Evolutionary conservation across 2,797 vertebrate species (phyloP).

Genomic region (Smutsia temminckii): DNA sequence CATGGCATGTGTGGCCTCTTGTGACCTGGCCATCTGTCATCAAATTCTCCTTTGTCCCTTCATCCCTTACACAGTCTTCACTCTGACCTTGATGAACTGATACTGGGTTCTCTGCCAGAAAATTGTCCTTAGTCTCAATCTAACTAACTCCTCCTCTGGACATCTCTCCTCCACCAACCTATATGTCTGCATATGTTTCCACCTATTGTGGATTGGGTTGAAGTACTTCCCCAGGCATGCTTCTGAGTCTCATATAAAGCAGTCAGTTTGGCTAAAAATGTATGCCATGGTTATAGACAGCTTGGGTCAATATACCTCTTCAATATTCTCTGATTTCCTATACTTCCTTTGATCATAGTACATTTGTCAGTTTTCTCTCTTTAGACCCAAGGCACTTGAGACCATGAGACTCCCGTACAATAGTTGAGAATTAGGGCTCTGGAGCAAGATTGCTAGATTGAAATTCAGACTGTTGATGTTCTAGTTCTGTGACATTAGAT

Average conservation of each 20-base stretch:
- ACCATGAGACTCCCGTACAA: background rate
- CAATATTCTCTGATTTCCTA: background rate
- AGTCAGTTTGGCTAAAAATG: background rate
- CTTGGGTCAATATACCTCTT: background rate
- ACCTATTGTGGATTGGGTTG: background rate
- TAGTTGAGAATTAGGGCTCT: background rate
- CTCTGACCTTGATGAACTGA: background rate
- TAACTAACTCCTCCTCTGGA: background rate
- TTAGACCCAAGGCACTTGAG: background rate
- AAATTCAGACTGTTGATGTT: background rate
- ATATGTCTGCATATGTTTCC: background rate
- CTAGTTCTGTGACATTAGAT: background rate
- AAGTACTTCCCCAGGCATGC: background rate
- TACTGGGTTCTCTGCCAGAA: background rate
- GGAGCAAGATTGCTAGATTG: background rate
- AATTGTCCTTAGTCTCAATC: background rate
- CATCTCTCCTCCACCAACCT: background rate
- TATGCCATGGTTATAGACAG: background rate
- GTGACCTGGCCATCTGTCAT: background rate
- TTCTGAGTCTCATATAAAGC: background rate
- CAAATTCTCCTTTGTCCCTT: background rate
- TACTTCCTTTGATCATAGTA: background rate
- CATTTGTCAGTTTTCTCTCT: background rate
- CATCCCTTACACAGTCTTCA: background rate
- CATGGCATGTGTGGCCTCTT: background rate